A percentile compares a stretch with the other conserved stretches of the same genome.
These are phyloP conservation scores for Epizoanthus illoricatus DNA, from an alignment of 92 coral and sea anemone genomes.

Conservation along the genomic window DNA sequence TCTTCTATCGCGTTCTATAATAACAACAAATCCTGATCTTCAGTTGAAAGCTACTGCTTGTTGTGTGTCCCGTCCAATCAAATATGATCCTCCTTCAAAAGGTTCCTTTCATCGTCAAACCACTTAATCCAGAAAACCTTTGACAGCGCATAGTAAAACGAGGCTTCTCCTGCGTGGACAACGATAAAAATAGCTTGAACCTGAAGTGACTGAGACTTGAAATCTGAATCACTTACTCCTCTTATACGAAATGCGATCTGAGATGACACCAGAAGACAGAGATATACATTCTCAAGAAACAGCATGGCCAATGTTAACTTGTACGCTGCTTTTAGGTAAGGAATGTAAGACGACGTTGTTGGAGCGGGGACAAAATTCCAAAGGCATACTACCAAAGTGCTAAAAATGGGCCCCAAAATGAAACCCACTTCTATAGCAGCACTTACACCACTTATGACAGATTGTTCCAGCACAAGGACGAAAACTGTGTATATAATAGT, in stretches of 20 bases:
- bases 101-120: constrained; percentile 46
- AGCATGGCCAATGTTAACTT: constrained; percentile 18
- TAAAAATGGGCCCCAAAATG: constrained; percentile 26
- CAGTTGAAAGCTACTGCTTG: too few species aligned
- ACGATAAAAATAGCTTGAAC: constrained; percentile 33
- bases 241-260: constrained; percentile 51
- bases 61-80: neutral
- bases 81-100: constrained; percentile 27
- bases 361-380: constrained; percentile 52
- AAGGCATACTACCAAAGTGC: constrained; percentile 14
- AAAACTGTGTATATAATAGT: constrained; percentile 37
- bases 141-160: constrained; percentile 46
- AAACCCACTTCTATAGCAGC: constrained; percentile 27
- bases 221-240: constrained; percentile 27
- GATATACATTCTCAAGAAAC: constrained; percentile 40
- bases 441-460: neutral
- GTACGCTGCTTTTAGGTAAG: constrained; percentile 2
- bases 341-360: neutral
- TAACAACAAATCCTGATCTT: too few species aligned
- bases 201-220: constrained; percentile 4
- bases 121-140: constrained; percentile 55
- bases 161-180: constrained; percentile 42
- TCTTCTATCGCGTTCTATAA: too few species aligned
- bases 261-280: constrained; percentile 38
- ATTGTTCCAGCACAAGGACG: constrained; percentile 22